phyloP scores from a whole-genome alignment of 1,140 invertebrate genomes.

The Lepidurus arcticus region DNA sequence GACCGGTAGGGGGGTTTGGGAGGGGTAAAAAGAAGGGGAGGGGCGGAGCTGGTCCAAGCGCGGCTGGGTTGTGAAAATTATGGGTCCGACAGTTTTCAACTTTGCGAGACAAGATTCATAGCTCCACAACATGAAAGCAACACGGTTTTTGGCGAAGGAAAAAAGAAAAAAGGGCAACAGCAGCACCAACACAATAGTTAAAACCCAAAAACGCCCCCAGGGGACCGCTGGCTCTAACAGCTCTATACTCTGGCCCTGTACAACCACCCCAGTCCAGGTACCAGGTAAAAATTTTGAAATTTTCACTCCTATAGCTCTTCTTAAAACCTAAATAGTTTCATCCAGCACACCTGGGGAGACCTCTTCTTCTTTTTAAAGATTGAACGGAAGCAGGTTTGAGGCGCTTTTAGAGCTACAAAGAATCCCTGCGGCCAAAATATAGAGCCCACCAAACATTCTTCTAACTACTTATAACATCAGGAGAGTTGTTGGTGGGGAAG shows the following conservation, averaged over 20 bases:
- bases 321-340: neutral
- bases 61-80: slow-evolving; percentile 10
- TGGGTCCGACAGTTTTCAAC: slow-evolving; percentile 6
- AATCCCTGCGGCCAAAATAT: neutral
- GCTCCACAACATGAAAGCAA: slow-evolving; percentile 17
- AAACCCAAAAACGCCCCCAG: neutral
- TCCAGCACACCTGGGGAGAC: neutral
- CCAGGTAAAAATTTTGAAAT: neutral
- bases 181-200: neutral
- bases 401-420: neutral
- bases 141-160: neutral
- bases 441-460: neutral
- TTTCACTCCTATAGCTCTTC: neutral
- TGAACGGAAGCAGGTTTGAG: neutral
- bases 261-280: neutral
- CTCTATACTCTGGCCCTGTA: neutral
- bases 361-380: neutral
- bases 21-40: neutral
- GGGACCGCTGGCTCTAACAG: neutral
- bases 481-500: neutral
- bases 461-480: neutral
- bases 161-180: neutral
- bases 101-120: slow-evolving; percentile 22
- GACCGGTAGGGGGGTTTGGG: slow-evolving; percentile 12
- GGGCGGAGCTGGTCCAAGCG: neutral